Evolutionary conservation across 2,113 vertebrate genomes (phyloP), one percentile per base, ranked within the genome.

Genomic region (Phrynosoma platyrhinos): DNA sequence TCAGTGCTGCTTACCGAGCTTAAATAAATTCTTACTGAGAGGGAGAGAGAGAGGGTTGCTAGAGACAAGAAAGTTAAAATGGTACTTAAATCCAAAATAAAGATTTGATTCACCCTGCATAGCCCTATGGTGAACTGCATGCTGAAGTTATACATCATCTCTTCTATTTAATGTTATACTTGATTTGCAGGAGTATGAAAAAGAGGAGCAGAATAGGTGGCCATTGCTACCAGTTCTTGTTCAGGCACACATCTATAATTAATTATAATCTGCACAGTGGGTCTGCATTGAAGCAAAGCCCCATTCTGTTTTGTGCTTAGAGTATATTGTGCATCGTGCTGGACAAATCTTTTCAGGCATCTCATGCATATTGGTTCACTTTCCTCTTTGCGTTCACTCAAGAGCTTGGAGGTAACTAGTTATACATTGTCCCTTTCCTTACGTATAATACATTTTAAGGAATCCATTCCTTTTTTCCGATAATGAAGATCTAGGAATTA

Each of bases 111-210:
- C 21, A 62, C 10, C 27, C 42, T 47, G 13, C 42, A 40, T 30
- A 75, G 42, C 85, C 47, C 1, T 42, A 58, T 47, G 66, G 42
- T 36, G 18, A 0, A 13, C 20, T 0, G 0, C 23, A 21, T 0
- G 0, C 14, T 0, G 0, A n/a, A 21, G 1, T 53, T 42, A 64
- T 20, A 5, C n/a, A n/a, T 32, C 62, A 23, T 25, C 14, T 2
- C 55, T 9, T 82, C 8, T 14, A 0, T 0, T 52, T 8, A 14
- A 66, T 16, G 16, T 53, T 90, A 86, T 69, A 81, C 52, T 23
- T 0, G 32, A 16, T 9, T 58, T 85, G 6, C 55, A 78, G 88
- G 32, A 47, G 42, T 77, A 42, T 76, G 32, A 55, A 82, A 47
- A 21, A 32, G 9, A 68, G 64, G 25, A 79, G 58, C 27, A 78